phyloP scores from a whole-genome alignment of 1,140 invertebrate genomes.

The Phymorhynchus buccinoides region DNA sequence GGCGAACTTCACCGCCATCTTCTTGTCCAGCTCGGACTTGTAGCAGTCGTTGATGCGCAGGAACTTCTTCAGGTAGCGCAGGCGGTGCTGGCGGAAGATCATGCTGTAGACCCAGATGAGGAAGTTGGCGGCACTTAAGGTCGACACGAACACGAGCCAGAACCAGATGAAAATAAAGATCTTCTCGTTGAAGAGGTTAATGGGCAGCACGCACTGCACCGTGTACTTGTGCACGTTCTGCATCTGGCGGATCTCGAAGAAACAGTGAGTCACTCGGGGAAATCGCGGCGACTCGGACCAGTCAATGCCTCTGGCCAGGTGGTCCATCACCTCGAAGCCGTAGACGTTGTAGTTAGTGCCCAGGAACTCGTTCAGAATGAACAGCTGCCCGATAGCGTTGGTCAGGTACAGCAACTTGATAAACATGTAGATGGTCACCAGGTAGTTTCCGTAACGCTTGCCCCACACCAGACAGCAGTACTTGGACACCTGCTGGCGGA shows the following conservation, averaged over 20 bases:
- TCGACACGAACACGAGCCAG: slow-evolving; percentile 77
- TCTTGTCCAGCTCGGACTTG: slow-evolving; percentile 69
- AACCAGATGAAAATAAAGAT: slow-evolving; percentile 78
- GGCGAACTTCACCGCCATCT: slow-evolving; percentile 73
- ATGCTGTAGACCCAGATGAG: slow-evolving; percentile 73
- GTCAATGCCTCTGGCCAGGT: slow-evolving; percentile 66
- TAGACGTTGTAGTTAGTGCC: slow-evolving; percentile 75
- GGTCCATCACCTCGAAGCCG: slow-evolving; percentile 73
- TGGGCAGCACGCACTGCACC: slow-evolving; percentile 76
- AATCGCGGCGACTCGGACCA: slow-evolving; percentile 70
- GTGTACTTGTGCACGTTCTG: slow-evolving; percentile 70
- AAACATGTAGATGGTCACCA: slow-evolving; percentile 75
- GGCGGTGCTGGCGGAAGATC: slow-evolving; percentile 70
- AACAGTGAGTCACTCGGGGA: slow-evolving; percentile 75
- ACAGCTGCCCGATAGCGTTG: slow-evolving; percentile 75
- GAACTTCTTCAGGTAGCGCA: slow-evolving; percentile 74
- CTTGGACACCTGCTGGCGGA: slow-evolving; percentile 68
- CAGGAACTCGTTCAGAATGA: slow-evolving; percentile 75
- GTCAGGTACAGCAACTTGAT: slow-evolving; percentile 75
- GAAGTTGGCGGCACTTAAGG: slow-evolving; percentile 74
- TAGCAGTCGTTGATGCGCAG: slow-evolving; percentile 72
- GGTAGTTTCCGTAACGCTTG: slow-evolving; percentile 75
- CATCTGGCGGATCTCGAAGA: slow-evolving; percentile 72
- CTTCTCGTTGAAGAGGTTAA: slow-evolving; percentile 78
- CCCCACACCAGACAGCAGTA: slow-evolving; percentile 71